Evolutionary conservation across 2,888 invertebrate genomes (phyloP).

Genomic region (Erynnis tages): DNA sequence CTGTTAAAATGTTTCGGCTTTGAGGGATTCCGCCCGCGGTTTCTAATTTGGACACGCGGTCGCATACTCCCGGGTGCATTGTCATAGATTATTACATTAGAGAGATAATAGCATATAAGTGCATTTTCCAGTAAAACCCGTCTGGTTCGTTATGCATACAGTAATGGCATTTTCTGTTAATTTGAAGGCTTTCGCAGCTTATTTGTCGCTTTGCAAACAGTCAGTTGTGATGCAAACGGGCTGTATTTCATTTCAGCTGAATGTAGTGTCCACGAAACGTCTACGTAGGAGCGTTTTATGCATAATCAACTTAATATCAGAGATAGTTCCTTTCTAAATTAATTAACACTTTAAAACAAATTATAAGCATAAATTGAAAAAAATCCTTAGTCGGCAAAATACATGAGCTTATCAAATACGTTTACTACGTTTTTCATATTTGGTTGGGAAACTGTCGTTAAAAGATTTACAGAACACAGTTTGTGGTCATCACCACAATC

Average conservation of each 20-base stretch:
- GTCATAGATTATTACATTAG: slow-evolving; percentile 33
- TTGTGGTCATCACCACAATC: no score
- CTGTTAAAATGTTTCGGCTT: neutral
- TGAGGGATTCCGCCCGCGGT: neutral
- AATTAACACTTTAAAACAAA: no score
- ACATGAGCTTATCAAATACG: no score
- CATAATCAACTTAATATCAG: no score
- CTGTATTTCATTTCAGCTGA: slow-evolving; percentile 11
- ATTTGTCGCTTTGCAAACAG: slow-evolving; percentile 14
- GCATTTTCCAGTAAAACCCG: slow-evolving; percentile 16
- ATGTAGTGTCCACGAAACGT: neutral
- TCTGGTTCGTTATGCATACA: slow-evolving; percentile 8
- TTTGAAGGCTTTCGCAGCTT: slow-evolving; percentile 20
- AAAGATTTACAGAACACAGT: no score
- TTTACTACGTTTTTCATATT: no score
- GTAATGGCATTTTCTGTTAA: slow-evolving; percentile 20
- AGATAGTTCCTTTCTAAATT: no score
- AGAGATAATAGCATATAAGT: slow-evolving; percentile 26
- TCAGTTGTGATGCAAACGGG: slow-evolving; percentile 20
- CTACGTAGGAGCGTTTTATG: no score
- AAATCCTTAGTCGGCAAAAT: no score
- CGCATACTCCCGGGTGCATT: slow-evolving; percentile 31
- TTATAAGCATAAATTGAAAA: no score
- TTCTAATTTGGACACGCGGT: slow-evolving; percentile 31
- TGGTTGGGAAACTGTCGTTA: no score